Percentiles rank a stretch among this genome's conserved stretches.
phyloP scores from a whole-genome alignment of 1,140 invertebrate genomes.

The Agrypnia vestita region DNA sequence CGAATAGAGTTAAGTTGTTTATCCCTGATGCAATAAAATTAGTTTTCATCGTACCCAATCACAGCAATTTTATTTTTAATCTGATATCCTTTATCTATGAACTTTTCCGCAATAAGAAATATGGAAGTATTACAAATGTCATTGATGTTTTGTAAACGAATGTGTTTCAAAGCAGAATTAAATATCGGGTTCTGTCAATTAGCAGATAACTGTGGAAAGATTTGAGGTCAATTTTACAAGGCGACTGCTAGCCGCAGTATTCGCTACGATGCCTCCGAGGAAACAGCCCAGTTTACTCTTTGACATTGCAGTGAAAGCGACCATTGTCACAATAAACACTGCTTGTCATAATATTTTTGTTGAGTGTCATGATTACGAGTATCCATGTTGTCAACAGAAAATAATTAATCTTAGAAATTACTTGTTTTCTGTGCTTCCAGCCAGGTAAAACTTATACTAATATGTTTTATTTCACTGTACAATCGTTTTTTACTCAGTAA shows the following conservation, averaged over 20 bases:
- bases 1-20: too few relatives aligned
- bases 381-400: slow-evolving; percentile 65
- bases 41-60: too few relatives aligned
- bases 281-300: slow-evolving; percentile 68
- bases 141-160: slow-evolving; percentile 30
- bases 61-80: too few relatives aligned
- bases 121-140: slow-evolving; percentile 11
- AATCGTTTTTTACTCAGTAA: not conserved
- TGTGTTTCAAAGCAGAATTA: not conserved
- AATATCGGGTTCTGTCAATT: not conserved
- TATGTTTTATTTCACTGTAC: too few relatives aligned
- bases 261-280: slow-evolving; percentile 67
- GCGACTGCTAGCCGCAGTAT: not conserved
- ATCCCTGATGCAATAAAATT: too few relatives aligned
- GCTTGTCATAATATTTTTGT: slow-evolving; percentile 69
- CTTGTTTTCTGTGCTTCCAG: slow-evolving; percentile 66
- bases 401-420: slow-evolving; percentile 65
- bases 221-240: not conserved
- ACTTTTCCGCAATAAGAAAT: not conserved
- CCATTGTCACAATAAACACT: slow-evolving; percentile 68
- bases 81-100: too few relatives aligned
- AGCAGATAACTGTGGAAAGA: slow-evolving; percentile 3
- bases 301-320: slow-evolving; percentile 67
- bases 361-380: slow-evolving; percentile 65
- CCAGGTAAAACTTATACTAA: slow-evolving; percentile 62